A percentile compares a stretch with the other conserved stretches of the same genome.
Evolutionary conservation across 1,140 invertebrate species (phyloP).

Genomic region (Penaeus chinensis): DNA sequence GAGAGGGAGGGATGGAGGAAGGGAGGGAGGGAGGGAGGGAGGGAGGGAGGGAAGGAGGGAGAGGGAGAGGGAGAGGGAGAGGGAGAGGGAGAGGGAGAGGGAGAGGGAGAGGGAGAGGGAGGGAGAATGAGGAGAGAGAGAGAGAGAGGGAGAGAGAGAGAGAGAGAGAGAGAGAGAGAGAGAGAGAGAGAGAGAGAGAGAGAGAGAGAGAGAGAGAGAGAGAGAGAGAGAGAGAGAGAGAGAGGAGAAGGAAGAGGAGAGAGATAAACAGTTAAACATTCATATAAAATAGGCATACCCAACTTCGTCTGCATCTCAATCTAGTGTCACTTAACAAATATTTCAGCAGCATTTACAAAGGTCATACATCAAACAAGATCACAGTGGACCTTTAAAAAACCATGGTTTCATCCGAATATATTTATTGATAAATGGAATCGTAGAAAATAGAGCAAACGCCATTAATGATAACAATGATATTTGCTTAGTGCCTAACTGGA

Average conservation of each 20-base stretch:
- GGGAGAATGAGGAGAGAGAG: neutral
- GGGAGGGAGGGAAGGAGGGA: neutral
- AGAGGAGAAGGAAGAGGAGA: neutral
- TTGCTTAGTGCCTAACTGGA: no score
- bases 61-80: neutral
- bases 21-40: neutral
- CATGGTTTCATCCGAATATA: no score
- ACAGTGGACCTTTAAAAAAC: no score
- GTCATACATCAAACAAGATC: no score
- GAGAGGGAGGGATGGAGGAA: neutral
- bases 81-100: neutral
- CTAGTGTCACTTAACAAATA: no score
- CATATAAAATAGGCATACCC: slow-evolving; percentile 27
- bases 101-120: slow-evolving; percentile 4
- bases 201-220: neutral
- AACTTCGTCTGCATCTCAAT: neutral
- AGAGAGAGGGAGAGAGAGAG: no score
- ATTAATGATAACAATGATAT: no score
- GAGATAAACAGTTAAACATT: neutral
- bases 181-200: neutral
- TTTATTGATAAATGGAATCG: no score
- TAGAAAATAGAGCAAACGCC: no score
- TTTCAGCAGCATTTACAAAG: no score
- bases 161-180: neutral
- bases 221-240: neutral